These are phyloP conservation scores for Cyprinodon brontotheroides DNA, from an alignment of 2,113 vertebrate species.

Conservation along the genomic window DNA sequence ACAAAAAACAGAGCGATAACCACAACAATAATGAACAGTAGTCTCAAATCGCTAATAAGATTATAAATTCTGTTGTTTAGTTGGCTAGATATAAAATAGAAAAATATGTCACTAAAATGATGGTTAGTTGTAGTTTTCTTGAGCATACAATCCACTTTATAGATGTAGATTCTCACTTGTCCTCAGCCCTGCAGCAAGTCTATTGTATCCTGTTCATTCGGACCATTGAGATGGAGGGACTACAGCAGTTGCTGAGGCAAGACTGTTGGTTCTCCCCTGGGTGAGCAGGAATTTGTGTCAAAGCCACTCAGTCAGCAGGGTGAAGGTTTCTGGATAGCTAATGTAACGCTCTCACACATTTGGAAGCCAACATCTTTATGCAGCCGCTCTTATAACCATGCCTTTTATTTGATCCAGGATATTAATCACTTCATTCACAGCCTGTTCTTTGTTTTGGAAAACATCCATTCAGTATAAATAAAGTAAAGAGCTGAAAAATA, in stretches of 20 bases:
- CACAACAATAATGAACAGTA: too few species aligned
- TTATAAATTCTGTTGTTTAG: too few species aligned
- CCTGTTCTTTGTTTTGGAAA: conserved; percentile 35
- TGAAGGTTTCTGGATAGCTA: conserved; percentile 37
- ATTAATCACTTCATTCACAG: conserved; percentile 56
- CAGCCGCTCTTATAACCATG: conserved; percentile 41
- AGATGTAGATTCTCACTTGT: conserved; percentile 3
- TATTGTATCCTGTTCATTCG: conserved; percentile 38
- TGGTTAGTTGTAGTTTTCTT: neutral
- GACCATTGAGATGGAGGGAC: conserved; percentile 23
- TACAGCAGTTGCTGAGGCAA: conserved; percentile 57
- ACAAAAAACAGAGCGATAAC: neutral
- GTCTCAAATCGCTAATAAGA: too few species aligned
- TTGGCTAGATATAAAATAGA: neutral
- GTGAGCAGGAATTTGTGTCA: conserved; percentile 66
- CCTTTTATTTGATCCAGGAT: conserved; percentile 47
- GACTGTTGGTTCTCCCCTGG: conserved; percentile 37
- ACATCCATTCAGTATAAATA: conserved; percentile 17
- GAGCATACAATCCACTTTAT: too few species aligned
- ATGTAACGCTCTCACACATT: conserved; percentile 41
- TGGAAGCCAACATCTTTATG: conserved; percentile 22
- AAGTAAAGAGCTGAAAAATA: conserved; percentile 12
- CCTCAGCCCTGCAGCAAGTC: neutral
- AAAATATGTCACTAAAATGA: neutral
- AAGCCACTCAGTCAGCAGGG: conserved; percentile 54